Conservation (phyloP, 1,140 invertebrate species). For the Calycopis cecrops region DNA sequence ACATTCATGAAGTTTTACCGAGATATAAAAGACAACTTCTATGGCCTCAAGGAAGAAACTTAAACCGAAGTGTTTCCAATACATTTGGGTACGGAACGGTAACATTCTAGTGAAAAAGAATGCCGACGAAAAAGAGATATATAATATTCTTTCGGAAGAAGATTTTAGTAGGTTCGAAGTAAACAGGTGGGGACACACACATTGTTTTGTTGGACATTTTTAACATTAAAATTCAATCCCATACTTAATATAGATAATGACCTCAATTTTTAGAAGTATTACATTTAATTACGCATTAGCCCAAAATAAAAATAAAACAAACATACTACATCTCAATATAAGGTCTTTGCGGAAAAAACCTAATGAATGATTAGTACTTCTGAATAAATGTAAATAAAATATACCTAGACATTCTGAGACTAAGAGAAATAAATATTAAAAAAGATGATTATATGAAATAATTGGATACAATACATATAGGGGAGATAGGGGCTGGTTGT, state of each 20-base stretch:
- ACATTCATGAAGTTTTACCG: constrained; percentile 33
- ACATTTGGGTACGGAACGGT: constrained; percentile 29
- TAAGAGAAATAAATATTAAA: constrained; percentile 33
- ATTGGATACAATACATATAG: constrained; percentile 29
- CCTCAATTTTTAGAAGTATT: no score
- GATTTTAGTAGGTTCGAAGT: constrained; percentile 13
- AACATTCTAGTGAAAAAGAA: constrained; percentile 28
- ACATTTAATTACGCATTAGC: no score
- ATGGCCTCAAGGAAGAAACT: constrained; percentile 21
- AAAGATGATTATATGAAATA: constrained; percentile 24
- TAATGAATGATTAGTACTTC: constrained; percentile 22
- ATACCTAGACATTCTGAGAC: constrained; percentile 29
- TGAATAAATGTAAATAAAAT: no score
- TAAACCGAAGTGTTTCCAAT: constrained; percentile 21
- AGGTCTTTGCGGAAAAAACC: constrained; percentile 29
- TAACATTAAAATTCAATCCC: no score
- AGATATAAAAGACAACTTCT: constrained; percentile 23
- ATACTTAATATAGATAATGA: no score
- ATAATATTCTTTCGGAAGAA: constrained; percentile 21
- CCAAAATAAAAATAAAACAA: neutral
- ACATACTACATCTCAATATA: constrained; percentile 32
- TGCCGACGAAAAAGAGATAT: constrained; percentile 24
- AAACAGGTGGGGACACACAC: neutral
- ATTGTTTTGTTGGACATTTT: no score
- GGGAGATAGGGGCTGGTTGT: no score